Percentiles rank a stretch among this genome's conserved stretches.
Evolutionary conservation across 2,888 invertebrate species (phyloP).

Genomic region (Anthrax anthrax): DNA sequence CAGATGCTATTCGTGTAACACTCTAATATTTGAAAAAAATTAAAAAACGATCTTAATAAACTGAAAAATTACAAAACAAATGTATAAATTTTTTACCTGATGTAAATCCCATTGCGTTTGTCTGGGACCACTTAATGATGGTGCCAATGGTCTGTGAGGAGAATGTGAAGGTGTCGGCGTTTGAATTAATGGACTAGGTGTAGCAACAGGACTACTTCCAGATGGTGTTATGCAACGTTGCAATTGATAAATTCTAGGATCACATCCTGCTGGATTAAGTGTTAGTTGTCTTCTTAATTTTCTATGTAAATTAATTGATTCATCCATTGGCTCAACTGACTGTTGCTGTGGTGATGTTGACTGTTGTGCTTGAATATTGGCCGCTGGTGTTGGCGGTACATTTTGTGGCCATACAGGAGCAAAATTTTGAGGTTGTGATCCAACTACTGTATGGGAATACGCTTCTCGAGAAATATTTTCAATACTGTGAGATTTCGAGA

Average conservation of each 20-base stretch:
- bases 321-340: slow-evolving; percentile 19
- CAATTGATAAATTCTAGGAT: slow-evolving; percentile 49
- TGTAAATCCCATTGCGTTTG: slow-evolving; percentile 18
- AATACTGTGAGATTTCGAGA: slow-evolving; percentile 40
- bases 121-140: slow-evolving; percentile 15
- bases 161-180: slow-evolving; percentile 17
- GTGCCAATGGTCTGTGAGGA: slow-evolving; percentile 17
- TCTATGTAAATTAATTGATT: slow-evolving; percentile 50
- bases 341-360: slow-evolving; percentile 20
- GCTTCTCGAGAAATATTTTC: slow-evolving; percentile 35
- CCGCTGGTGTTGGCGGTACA: slow-evolving; percentile 17
- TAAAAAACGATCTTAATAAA: neutral
- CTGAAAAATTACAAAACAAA: too few relatives aligned
- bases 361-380: slow-evolving; percentile 1
- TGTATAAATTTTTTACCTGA: slow-evolving; percentile 13
- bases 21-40: slow-evolving; percentile 25
- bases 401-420: slow-evolving; percentile 4
- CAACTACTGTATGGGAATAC: slow-evolving; percentile 8
- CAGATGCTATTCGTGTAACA: slow-evolving; percentile 60
- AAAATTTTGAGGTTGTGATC: slow-evolving; percentile 13
- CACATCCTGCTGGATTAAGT: slow-evolving; percentile 58
- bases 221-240: slow-evolving; percentile 14
- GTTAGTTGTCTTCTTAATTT: slow-evolving; percentile 69
- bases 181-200: slow-evolving; percentile 11
- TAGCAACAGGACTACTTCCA: slow-evolving; percentile 16